Evolutionary conservation across 2,113 vertebrate species (phyloP).

Genomic region (Tragelaphus imberbis): DNA sequence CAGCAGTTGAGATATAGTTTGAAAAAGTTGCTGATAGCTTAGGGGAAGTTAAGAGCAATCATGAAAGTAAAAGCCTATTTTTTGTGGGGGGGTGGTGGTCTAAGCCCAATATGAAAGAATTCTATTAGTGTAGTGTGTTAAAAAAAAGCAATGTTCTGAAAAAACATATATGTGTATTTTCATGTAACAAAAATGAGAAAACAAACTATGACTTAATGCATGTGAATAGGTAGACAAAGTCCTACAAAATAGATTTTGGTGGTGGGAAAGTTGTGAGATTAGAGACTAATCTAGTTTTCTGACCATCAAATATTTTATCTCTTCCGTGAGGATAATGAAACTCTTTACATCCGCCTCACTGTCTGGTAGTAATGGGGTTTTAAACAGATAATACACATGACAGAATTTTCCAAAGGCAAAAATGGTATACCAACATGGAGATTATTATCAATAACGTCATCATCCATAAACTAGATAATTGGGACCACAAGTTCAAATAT

Average conservation of each 20-base stretch:
- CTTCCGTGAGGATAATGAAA: not conserved
- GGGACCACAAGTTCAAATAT: not conserved
- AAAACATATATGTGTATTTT: not conserved
- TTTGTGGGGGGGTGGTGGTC: accelerated
- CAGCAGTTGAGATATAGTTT: not conserved
- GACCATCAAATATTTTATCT: not conserved
- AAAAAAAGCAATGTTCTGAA: not conserved
- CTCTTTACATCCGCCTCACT: not conserved
- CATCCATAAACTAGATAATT: not conserved
- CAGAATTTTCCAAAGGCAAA: not conserved
- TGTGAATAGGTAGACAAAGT: not conserved
- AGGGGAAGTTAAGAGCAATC: not conserved
- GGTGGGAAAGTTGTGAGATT: not conserved
- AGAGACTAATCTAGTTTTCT: not conserved
- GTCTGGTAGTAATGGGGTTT: not conserved
- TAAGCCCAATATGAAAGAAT: not conserved
- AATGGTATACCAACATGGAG: not conserved
- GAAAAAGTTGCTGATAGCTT: not conserved
- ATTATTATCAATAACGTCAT: not conserved
- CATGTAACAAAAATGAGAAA: not conserved
- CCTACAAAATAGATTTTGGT: not conserved
- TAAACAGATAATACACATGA: not conserved
- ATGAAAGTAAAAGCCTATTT: not conserved
- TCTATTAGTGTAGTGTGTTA: not conserved
- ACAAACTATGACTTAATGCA: not conserved